Evolutionary conservation across 64 coral and sea anemone genomes (phyloP).

Genomic region (Dendrophyllia cribrosa): DNA sequence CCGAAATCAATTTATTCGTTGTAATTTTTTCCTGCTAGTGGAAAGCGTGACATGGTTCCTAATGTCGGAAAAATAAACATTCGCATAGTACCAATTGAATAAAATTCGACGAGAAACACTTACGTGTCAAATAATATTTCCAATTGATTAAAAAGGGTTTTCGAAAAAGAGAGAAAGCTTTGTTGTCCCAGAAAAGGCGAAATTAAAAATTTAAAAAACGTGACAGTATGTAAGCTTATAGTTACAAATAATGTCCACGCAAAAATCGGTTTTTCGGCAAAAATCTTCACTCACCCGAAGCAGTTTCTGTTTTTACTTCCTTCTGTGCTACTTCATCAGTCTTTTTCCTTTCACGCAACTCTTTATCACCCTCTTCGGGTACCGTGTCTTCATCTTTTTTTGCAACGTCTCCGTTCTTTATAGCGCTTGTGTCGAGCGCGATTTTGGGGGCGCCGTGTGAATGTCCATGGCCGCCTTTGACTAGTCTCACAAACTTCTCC

Average conservation of each 20-base stretch:
- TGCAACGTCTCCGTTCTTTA: conserved; percentile 59
- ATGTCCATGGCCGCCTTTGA: conserved; percentile 92
- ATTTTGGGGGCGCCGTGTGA: conserved; percentile 62
- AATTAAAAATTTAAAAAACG: conserved; percentile 50
- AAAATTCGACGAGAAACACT: conserved; percentile 4
- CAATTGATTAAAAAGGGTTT: not conserved
- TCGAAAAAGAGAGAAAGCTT: not conserved
- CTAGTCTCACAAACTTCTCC: conserved; percentile 95
- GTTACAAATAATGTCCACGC: not conserved
- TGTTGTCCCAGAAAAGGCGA: not conserved
- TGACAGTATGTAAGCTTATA: not conserved
- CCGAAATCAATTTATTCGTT: not conserved
- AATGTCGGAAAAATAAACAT: not conserved
- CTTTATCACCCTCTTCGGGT: conserved; percentile 57
- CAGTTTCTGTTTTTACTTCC: conserved; percentile 37
- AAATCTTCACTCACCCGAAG: conserved; percentile 24
- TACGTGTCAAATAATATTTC: conserved; percentile 30
- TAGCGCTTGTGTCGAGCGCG: not conserved
- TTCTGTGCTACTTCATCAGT: conserved; percentile 59
- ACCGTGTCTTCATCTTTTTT: not conserved
- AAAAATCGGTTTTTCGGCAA: not conserved
- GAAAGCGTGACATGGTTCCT: conserved; percentile 20
- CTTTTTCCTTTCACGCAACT: conserved; percentile 80
- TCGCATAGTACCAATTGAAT: conserved; percentile 38
- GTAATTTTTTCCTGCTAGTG: not conserved